Percentiles rank a stretch among this genome's conserved stretches.
These are phyloP conservation scores for Drosophila nasuta DNA, from an alignment of 1,140 invertebrate species.

Conservation along the genomic window DNA sequence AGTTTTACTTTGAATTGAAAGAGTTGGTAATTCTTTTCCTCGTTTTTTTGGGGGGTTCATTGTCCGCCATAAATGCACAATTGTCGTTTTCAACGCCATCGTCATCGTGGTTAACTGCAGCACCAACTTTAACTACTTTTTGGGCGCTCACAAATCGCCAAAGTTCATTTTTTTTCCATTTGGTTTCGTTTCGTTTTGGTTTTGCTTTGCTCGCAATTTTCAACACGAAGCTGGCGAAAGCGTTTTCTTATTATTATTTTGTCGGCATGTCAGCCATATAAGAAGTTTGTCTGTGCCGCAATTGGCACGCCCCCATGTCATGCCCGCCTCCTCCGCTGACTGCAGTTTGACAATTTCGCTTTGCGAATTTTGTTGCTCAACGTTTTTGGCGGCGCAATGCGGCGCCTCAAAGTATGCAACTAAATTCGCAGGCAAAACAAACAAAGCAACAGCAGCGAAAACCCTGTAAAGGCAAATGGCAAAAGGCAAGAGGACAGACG, in stretches of 20 bases:
- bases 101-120: constrained; percentile 57
- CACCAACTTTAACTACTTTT: constrained; percentile 67
- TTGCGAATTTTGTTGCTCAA: constrained; percentile 12
- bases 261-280: constrained; percentile 3
- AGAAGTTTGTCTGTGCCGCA: constrained; percentile 48
- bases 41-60: constrained; percentile 32
- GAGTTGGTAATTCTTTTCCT: background rate
- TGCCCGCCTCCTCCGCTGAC: background rate
- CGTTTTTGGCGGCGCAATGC: constrained; percentile 37
- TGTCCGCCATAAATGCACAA: constrained; percentile 65
- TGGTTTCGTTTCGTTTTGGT: constrained; percentile 8
- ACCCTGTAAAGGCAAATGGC: background rate
- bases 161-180: constrained; percentile 46
- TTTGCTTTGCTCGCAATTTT: constrained; percentile 60
- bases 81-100: constrained; percentile 48
- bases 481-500: background rate
- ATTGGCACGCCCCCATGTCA: constrained; percentile 26
- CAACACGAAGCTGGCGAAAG: constrained; percentile 65
- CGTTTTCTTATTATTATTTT: constrained; percentile 52
- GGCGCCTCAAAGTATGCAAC: constrained; percentile 45
- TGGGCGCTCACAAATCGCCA: constrained; percentile 66
- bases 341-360: constrained; percentile 69
- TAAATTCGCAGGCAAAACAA: constrained; percentile 26
- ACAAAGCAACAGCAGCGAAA: background rate
- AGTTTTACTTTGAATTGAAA: background rate